Evolutionary conservation across 2,797 vertebrate genomes (phyloP).

Genomic region (Yasuhikotakia modesta): DNA sequence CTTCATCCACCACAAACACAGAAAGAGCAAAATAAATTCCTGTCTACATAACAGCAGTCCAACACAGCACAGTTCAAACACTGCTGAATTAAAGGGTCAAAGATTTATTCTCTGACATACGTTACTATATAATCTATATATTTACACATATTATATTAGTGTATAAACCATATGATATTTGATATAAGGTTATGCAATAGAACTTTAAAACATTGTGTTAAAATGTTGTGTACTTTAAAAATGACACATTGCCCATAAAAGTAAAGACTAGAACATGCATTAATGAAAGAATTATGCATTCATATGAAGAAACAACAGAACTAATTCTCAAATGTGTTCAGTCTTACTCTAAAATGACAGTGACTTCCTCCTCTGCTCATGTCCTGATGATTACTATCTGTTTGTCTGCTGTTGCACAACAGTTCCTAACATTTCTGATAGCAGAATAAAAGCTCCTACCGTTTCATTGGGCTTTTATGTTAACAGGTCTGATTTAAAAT

Average conservation of each 20-base stretch:
- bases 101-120: slow-evolving; percentile 2
- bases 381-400: slow-evolving; percentile 9
- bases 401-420: slow-evolving; percentile 18
- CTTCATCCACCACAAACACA: slow-evolving; percentile 18
- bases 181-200: too few relatives aligned
- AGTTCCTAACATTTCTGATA: neutral
- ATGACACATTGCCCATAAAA: neutral
- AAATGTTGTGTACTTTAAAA: neutral
- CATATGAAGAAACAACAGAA: neutral
- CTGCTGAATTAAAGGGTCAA: neutral
- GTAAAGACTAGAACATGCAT: neutral
- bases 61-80: neutral
- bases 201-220: neutral
- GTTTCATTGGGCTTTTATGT: neutral
- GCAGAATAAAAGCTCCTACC: neutral
- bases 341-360: slow-evolving; percentile 8
- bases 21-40: neutral
- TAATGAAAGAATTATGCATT: neutral
- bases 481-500: neutral
- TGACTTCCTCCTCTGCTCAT: neutral
- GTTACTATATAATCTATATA: too few relatives aligned
- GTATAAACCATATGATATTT: too few relatives aligned
- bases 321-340: neutral
- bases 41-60: slow-evolving; percentile 52
- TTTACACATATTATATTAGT: too few relatives aligned